These are phyloP conservation scores for Oligia fasciuncula DNA, from an alignment of 2,888 invertebrate genomes.

Conservation along the genomic window DNA sequence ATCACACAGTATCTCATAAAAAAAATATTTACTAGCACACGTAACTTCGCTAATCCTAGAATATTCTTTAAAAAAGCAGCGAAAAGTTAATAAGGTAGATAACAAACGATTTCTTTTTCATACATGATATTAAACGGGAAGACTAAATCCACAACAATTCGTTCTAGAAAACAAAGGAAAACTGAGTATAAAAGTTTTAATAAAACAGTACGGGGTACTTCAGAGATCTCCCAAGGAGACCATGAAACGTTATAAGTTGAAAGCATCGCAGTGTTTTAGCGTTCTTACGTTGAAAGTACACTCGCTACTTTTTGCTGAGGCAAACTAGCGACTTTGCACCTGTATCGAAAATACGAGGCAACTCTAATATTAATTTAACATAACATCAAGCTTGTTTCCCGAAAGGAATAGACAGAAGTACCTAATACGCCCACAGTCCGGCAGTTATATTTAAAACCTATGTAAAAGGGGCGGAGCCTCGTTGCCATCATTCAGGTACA, in stretches of 20 bases:
- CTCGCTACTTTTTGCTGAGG: constrained; percentile 7
- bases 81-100: constrained; percentile 20
- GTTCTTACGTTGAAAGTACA: constrained; percentile 22
- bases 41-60: background rate
- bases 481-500: background rate
- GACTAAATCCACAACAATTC: constrained; percentile 47
- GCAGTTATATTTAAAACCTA: background rate
- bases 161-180: constrained; percentile 55
- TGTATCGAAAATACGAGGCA: background rate
- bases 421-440: too few species aligned
- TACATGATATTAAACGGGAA: constrained; percentile 36
- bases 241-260: constrained; percentile 70
- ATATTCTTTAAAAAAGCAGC: background rate
- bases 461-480: background rate
- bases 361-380: background rate
- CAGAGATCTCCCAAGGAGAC: constrained; percentile 67
- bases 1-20: background rate
- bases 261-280: constrained; percentile 66
- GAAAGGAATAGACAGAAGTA: background rate
- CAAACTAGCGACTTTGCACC: background rate
- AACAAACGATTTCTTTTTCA: constrained; percentile 12
- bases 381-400: background rate
- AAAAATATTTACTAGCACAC: constrained; percentile 3
- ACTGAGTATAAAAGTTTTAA: constrained; percentile 68
- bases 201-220: constrained; percentile 66